phyloP scores from a whole-genome alignment of 2,113 vertebrate genomes.

The Pterophyllum scalare region DNA sequence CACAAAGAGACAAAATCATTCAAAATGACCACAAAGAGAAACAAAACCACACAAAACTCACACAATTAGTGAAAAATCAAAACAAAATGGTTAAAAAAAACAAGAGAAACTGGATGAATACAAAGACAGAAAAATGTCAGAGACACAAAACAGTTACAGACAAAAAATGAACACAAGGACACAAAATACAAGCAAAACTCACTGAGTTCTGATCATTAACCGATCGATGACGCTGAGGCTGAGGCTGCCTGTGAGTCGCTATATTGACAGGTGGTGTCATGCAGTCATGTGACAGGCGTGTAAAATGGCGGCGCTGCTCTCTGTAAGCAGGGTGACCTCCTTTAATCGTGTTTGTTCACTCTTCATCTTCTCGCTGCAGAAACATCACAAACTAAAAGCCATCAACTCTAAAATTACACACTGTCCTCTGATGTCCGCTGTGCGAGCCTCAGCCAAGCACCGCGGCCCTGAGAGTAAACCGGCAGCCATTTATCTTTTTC shows the following conservation, averaged over 20 bases:
- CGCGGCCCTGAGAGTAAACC: neutral
- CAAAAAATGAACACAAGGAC: no score
- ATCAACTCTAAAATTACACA: slow-evolving; percentile 18
- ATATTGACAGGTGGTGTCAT: neutral
- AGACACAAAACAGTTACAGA: no score
- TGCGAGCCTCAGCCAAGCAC: neutral
- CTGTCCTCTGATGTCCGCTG: slow-evolving; percentile 31
- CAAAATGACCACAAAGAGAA: neutral
- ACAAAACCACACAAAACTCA: no score
- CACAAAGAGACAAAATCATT: no score
- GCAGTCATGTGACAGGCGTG: neutral
- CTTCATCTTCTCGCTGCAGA: slow-evolving; percentile 9
- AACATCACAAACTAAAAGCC: slow-evolving; percentile 28
- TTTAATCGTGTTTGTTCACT: neutral
- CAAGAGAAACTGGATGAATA: no score
- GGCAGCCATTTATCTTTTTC: slow-evolving; percentile 48
- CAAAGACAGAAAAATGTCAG: no score
- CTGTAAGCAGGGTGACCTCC: neutral
- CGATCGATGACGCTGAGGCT: no score
- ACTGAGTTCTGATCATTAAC: no score
- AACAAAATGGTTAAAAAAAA: no score
- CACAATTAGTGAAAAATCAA: no score
- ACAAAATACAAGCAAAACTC: no score
- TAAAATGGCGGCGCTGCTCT: neutral
- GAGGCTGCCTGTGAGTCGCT: neutral